phyloP scores from a whole-genome alignment of 2,888 invertebrate genomes.

The Drosophila suboccidentalis region DNA sequence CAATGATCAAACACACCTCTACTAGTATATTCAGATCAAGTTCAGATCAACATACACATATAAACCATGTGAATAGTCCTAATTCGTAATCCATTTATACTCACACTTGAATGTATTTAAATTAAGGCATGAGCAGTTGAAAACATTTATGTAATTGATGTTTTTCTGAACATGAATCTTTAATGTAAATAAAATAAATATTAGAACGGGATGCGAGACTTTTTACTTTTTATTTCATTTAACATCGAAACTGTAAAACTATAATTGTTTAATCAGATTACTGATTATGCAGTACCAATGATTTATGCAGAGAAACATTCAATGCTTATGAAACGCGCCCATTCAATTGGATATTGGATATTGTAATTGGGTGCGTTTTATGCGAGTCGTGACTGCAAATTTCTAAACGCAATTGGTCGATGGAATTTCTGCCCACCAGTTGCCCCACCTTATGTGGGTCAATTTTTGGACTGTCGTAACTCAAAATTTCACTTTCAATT shows the following conservation, averaged over 20 bases:
- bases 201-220: too few relatives aligned
- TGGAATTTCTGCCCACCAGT: conserved; percentile 64
- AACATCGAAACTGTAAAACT: background rate
- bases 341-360: conserved; percentile 12
- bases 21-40: background rate
- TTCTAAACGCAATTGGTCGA: conserved; percentile 74
- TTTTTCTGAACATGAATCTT: too few relatives aligned
- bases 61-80: too few relatives aligned
- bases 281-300: conserved; percentile 42
- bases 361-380: conserved; percentile 66
- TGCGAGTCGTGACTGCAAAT: conserved; percentile 67
- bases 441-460: conserved; percentile 51
- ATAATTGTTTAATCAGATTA: background rate
- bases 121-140: too few relatives aligned
- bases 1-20: too few relatives aligned
- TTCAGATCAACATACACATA: background rate
- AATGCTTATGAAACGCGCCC: conserved; percentile 55
- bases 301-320: conserved; percentile 21
- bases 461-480: conserved; percentile 53
- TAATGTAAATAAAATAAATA: too few relatives aligned
- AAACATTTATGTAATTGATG: too few relatives aligned
- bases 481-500: conserved; percentile 74
- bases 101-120: too few relatives aligned
- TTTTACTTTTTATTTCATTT: background rate
- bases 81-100: too few relatives aligned